phyloP scores from a whole-genome alignment of 2,113 vertebrate species.

The Carollia perspicillata region DNA sequence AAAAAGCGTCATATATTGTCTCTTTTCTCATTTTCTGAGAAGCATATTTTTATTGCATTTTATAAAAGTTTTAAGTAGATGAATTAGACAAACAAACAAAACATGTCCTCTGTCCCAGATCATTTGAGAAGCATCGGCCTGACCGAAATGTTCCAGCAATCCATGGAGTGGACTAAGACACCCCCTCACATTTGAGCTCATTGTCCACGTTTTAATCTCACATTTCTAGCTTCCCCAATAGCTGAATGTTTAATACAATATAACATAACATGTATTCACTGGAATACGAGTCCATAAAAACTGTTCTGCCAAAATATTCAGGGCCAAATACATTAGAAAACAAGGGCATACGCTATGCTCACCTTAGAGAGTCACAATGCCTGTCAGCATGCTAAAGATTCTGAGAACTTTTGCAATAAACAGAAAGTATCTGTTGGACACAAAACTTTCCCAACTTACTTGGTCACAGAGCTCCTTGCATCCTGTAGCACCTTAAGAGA shows the following conservation, averaged over 20 bases:
- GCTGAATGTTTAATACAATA: neutral
- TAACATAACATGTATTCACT: neutral
- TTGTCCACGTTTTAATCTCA: neutral
- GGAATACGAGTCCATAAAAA: neutral
- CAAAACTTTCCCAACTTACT: neutral
- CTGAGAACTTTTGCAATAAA: neutral
- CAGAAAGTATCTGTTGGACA: neutral
- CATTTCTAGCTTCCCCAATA: neutral
- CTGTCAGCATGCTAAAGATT: neutral
- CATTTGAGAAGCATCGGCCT: neutral
- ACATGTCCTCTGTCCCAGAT: neutral
- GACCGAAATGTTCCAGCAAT: neutral
- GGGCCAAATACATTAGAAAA: neutral
- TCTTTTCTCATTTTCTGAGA: constrained; percentile 8
- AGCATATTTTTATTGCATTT: neutral
- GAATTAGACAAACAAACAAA: neutral
- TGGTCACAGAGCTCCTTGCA: neutral
- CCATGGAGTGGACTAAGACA: too few species aligned
- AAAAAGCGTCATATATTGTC: neutral
- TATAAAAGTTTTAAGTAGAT: constrained; percentile 2
- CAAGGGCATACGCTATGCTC: accelerated
- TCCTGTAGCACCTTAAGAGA: neutral
- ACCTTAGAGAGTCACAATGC: neutral
- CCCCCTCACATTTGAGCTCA: neutral
- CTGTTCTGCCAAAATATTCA: neutral